Conservation (phyloP, 1,140 invertebrate species). For the Mamestra configurata region DNA sequence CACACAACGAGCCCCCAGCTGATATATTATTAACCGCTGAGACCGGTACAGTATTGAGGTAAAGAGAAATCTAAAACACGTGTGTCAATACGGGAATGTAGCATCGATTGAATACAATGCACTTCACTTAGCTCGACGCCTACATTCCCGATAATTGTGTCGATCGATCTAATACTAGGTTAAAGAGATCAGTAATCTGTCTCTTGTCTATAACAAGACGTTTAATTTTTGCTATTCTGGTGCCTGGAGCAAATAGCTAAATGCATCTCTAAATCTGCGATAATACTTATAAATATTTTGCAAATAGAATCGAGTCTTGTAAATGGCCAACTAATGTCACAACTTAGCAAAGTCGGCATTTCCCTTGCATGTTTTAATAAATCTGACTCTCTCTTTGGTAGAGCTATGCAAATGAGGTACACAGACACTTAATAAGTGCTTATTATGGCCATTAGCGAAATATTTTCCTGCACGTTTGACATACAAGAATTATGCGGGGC, state of each 20-base stretch:
- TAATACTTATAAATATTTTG: neutral
- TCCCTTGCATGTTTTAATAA: neutral
- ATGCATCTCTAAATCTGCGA: too few species aligned
- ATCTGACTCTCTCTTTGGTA: neutral
- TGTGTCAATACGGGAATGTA: constrained; percentile 51
- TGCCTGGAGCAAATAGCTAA: too few species aligned
- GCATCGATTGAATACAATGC: constrained; percentile 57
- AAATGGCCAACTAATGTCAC: neutral
- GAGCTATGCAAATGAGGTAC: neutral
- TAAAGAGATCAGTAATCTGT: neutral
- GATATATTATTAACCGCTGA: constrained; percentile 73
- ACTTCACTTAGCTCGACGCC: constrained; percentile 4
- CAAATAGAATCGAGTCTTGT: neutral
- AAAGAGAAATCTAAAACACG: constrained; percentile 63
- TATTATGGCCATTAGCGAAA: neutral
- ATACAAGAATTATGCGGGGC: constrained; percentile 14
- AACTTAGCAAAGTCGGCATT: neutral
- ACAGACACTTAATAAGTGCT: neutral
- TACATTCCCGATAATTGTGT: constrained; percentile 42
- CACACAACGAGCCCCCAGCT: constrained; percentile 68
- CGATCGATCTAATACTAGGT: constrained; percentile 42
- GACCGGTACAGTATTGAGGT: constrained; percentile 74
- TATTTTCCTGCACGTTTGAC: constrained; percentile 9
- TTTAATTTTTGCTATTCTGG: too few species aligned
- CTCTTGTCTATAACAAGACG: neutral